A percentile compares a stretch with the other conserved stretches of the same genome.
Conservation (phyloP, 2,113 vertebrate genomes). For the Aspidoscelis tigris region DNA sequence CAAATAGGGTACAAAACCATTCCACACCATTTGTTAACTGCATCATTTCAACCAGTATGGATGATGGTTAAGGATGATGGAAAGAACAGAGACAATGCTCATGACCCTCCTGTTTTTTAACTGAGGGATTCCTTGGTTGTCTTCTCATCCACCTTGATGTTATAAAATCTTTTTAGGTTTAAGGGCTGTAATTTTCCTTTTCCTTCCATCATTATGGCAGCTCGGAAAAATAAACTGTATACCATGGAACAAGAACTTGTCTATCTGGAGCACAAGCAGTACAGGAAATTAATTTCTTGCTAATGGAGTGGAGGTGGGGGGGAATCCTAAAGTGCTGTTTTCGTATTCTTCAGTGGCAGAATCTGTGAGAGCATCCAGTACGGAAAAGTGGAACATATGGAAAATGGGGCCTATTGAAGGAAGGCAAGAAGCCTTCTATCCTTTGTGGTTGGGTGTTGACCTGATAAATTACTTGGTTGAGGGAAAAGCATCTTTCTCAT, state of each 20-base stretch:
- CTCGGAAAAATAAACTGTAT: constrained; percentile 12
- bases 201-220: too few relatives aligned
- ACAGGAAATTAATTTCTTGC: constrained; percentile 59
- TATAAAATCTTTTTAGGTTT: too few relatives aligned
- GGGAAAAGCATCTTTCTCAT: neutral
- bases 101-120: too few relatives aligned
- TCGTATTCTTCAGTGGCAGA: neutral
- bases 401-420: rapidly evolving
- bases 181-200: too few relatives aligned
- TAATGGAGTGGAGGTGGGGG: constrained; percentile 41
- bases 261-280: constrained; percentile 25
- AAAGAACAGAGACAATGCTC: too few relatives aligned
- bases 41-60: too few relatives aligned
- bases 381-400: rapidly evolving
- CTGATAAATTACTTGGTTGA: neutral
- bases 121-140: too few relatives aligned
- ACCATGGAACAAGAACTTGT: constrained; percentile 43
- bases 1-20: too few relatives aligned
- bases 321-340: rapidly evolving
- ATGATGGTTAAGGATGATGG: too few relatives aligned
- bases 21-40: too few relatives aligned
- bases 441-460: neutral
- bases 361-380: rapidly evolving
- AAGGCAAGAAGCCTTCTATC: neutral
- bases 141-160: too few relatives aligned